Evolutionary conservation across 2,888 invertebrate genomes (phyloP).

Genomic region (Luperina testacea): DNA sequence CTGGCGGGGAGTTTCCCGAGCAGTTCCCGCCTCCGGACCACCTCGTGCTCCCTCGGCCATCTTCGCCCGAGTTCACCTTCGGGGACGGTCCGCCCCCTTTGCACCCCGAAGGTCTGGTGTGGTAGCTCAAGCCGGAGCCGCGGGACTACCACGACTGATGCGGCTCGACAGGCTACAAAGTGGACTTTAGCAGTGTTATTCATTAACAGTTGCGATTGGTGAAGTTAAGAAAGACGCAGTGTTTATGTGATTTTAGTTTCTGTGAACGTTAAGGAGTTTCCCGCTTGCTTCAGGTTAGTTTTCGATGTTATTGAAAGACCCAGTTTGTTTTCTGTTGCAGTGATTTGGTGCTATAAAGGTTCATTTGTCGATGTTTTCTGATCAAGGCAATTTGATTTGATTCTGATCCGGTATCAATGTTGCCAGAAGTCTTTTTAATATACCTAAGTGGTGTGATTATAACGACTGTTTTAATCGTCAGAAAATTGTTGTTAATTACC

Average conservation of each 20-base stretch:
- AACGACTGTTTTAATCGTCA: neutral
- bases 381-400: conserved; percentile 12
- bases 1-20: conserved; percentile 87
- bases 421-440: neutral
- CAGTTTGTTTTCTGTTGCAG: conserved; percentile 57
- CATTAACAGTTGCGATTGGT: conserved; percentile 63
- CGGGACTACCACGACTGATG: conserved; percentile 90
- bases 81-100: conserved; percentile 88
- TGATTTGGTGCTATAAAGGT: conserved; percentile 59
- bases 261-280: conserved; percentile 35
- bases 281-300: conserved; percentile 41
- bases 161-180: conserved; percentile 88
- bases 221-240: conserved; percentile 66
- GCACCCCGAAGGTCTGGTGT: conserved; percentile 88
- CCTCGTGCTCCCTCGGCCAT: conserved; percentile 92
- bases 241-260: conserved; percentile 72
- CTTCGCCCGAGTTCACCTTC: conserved; percentile 93
- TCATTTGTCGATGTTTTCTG: conserved; percentile 37
- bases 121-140: conserved; percentile 91
- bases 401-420: conserved; percentile 14
- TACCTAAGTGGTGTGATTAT: neutral
- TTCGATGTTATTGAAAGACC: conserved; percentile 18
- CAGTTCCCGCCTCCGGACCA: conserved; percentile 92
- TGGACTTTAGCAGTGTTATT: conserved; percentile 81
- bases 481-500: neutral